Base-by-base conservation (phyloP, 2,113 vertebrate genomes). In the Stegastes partitus region DNA sequence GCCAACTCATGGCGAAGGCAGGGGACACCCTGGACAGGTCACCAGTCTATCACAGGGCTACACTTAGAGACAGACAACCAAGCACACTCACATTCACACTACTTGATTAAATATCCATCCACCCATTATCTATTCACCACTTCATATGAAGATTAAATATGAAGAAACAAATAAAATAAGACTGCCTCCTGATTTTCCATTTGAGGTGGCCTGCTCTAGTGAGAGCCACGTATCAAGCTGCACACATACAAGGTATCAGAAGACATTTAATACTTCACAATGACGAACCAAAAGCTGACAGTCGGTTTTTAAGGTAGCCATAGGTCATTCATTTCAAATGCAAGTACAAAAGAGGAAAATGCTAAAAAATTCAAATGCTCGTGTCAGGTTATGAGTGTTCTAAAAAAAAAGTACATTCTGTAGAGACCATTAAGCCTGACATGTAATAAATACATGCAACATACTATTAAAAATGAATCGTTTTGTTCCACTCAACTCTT, bases 381-480 rank as follows among this genome's bases (percentile, higher is more conserved):
- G 69, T 72, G 56, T 68, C 34, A 34, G n/a, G 25, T 21, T 53
- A 50, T 47, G 49, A 53, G 58, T 58, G 62, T 58, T 73, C 47
- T 19, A 56, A 63, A 42, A n/a, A 57, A 65, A 75, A 16, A 39
- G 18, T 58, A 9, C n/a, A 47, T 71, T 74, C 64, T 56, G 50
- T 59, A 73, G 28, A 82, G 28, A 62, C 14, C 55, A 19, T 72
- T n/a, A 55, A 47, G 51, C 34, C 62, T 72, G 64, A 66, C 67
- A 66, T 68, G 49, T 82, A 64, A 76, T 79, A 72, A 82, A 88
- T 87, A 63, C 22, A 77, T 87, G 63, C 28, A 83, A 25, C 42
- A 59, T 51, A 5, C 16, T 26, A 68, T 74, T 44, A 79, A 81
- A 82, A 28, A 74, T 84, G 1, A 47, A 74, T 61, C 2, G 1